Evolutionary conservation across 2,797 vertebrate species (phyloP).

Genomic region (Sus cebifrons): DNA sequence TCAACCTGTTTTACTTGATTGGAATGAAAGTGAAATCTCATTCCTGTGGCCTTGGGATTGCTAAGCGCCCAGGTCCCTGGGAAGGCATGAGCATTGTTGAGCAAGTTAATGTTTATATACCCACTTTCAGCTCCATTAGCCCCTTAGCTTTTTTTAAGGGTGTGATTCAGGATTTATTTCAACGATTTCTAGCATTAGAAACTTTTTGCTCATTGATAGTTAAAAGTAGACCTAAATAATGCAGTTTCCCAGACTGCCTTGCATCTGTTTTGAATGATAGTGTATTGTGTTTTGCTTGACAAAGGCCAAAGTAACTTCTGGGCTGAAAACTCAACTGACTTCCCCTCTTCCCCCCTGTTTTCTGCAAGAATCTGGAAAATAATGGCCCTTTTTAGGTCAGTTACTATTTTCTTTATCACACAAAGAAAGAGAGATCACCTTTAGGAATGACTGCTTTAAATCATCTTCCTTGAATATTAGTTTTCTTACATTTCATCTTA

Average conservation of each 20-base stretch:
- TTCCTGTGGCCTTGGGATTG: background rate
- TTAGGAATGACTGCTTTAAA: constrained; percentile 54
- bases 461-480: constrained; percentile 24
- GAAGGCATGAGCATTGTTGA: background rate
- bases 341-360: background rate
- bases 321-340: background rate
- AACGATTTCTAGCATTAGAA: background rate
- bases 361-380: constrained; percentile 36
- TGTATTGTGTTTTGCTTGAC: constrained; percentile 62
- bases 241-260: constrained; percentile 10
- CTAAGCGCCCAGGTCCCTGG: background rate
- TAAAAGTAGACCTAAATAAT: constrained; percentile 10
- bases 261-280: background rate
- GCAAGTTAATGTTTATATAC: background rate
- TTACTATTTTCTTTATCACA: constrained; percentile 40
- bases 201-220: background rate
- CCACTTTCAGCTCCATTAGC: background rate
- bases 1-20: background rate
- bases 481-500: background rate
- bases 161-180: constrained; percentile 43
- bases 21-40: background rate
- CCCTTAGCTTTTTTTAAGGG: constrained; percentile 1
- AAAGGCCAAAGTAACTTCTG: background rate
- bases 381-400: background rate
- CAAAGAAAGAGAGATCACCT: background rate